These are phyloP conservation scores for Watsonalla cultraria DNA, from an alignment of 2,888 invertebrate genomes.

Conservation along the genomic window DNA sequence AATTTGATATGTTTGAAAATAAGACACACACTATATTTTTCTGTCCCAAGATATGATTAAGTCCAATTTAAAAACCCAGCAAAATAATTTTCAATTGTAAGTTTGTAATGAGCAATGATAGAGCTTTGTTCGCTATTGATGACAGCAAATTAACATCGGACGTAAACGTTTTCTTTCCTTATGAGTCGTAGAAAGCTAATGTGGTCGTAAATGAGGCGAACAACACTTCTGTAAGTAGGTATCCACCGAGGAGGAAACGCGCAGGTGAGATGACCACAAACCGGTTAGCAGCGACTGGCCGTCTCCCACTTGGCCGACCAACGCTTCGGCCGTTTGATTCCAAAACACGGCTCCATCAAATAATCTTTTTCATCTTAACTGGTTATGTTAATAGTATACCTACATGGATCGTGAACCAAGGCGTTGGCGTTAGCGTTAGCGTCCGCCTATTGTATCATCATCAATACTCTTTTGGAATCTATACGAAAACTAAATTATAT, in stretches of 20 bases:
- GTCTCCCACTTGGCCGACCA: slow-evolving; percentile 24
- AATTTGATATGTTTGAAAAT: too few species aligned
- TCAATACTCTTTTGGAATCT: too few species aligned
- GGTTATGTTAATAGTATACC: background rate
- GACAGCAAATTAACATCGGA: slow-evolving; percentile 23
- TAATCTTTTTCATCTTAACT: slow-evolving; percentile 4
- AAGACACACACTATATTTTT: too few species aligned
- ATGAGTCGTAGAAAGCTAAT: slow-evolving; percentile 58
- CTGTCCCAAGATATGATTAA: too few species aligned
- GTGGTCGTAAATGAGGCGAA: slow-evolving; percentile 53
- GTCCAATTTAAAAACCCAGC: too few species aligned
- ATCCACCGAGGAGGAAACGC: background rate
- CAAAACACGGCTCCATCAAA: slow-evolving; percentile 27
- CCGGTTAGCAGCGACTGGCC: slow-evolving; percentile 53
- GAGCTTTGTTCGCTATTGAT: background rate
- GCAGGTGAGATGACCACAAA: slow-evolving; percentile 54
- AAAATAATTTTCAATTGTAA: too few species aligned
- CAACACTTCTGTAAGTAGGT: slow-evolving; percentile 28
- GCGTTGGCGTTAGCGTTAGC: background rate
- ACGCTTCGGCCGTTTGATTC: slow-evolving; percentile 24
- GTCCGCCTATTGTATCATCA: too few species aligned
- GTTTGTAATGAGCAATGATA: too few species aligned
- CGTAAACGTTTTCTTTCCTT: slow-evolving; percentile 43
- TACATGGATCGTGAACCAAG: background rate
- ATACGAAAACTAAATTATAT: too few species aligned